phyloP scores from a whole-genome alignment of 2,113 vertebrate genomes.

The Catharus bicknelli region DNA sequence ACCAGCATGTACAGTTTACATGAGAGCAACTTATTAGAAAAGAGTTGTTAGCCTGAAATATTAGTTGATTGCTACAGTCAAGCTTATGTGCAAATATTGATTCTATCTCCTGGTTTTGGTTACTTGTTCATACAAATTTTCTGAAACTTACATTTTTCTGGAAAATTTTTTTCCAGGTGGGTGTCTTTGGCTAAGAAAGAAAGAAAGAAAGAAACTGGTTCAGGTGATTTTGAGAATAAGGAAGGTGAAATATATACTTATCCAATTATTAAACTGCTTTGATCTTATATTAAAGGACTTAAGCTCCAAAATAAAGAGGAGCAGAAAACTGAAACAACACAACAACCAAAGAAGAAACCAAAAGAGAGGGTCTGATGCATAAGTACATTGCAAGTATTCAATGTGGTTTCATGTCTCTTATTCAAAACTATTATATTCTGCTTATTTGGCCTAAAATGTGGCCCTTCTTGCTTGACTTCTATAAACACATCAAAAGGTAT shows the following conservation, averaged over 20 bases:
- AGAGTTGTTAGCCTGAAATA: slow-evolving; percentile 29
- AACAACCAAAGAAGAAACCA: slow-evolving; percentile 58
- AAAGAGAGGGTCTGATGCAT: slow-evolving; percentile 59
- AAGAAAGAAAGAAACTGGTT: slow-evolving; percentile 69
- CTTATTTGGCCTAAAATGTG: slow-evolving; percentile 33
- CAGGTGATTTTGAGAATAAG: slow-evolving; percentile 69
- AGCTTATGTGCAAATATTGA: slow-evolving; percentile 1
- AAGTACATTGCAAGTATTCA: slow-evolving; percentile 59
- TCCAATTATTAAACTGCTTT: slow-evolving; percentile 65
- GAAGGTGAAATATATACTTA: slow-evolving; percentile 70
- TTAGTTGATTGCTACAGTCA: slow-evolving; percentile 19
- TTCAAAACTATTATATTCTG: slow-evolving; percentile 43
- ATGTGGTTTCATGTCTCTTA: slow-evolving; percentile 37
- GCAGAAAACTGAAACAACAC: slow-evolving; percentile 61
- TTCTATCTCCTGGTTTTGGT: slow-evolving; percentile 49
- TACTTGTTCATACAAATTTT: slow-evolving; percentile 65
- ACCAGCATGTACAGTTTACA: not conserved
- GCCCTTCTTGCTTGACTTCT: slow-evolving; percentile 44
- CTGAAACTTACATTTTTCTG: slow-evolving; percentile 71
- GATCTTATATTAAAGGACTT: slow-evolving; percentile 63
- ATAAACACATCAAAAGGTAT: slow-evolving; percentile 42
- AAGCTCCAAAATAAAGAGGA: slow-evolving; percentile 63
- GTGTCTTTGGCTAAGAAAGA: slow-evolving; percentile 70
- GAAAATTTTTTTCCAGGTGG: slow-evolving; percentile 72
- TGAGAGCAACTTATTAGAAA: slow-evolving; percentile 8